Conservation (phyloP, 1,140 invertebrate genomes). For the Epicauta chinensis region DNA sequence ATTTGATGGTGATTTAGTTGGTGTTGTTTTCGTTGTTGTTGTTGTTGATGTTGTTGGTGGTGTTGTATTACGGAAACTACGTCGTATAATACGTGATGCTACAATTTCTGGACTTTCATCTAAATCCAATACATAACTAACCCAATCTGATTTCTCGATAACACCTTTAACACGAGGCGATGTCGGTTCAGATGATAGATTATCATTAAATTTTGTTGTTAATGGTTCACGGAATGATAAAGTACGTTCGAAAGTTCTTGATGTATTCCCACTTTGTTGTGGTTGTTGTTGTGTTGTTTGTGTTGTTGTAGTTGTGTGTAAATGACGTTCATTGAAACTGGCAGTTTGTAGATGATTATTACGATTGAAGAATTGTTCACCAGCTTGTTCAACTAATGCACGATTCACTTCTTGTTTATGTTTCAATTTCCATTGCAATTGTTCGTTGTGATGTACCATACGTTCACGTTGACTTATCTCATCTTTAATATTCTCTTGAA, state of each 20-base stretch:
- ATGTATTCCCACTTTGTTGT: conserved; percentile 15
- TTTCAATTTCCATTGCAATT: conserved; percentile 75
- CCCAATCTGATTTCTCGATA: conserved; percentile 74
- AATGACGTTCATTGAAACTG: conserved; percentile 35
- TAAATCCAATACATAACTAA: conserved; percentile 76
- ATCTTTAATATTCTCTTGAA: conserved; percentile 63
- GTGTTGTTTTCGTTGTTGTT: conserved; percentile 34
- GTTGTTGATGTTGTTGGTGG: conserved; percentile 17
- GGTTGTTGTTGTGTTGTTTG: no score
- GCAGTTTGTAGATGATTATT: conserved; percentile 32
- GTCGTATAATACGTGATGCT: conserved; percentile 52
- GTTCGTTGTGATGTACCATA: conserved; percentile 75
- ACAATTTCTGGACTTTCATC: conserved; percentile 62
- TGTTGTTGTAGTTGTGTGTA: background rate
- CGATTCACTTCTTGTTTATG: conserved; percentile 64
- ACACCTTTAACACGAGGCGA: conserved; percentile 67
- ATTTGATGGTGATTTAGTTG: conserved; percentile 47
- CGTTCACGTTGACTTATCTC: conserved; percentile 71
- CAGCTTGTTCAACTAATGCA: conserved; percentile 34
- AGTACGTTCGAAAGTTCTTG: conserved; percentile 29
- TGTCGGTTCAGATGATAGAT: conserved; percentile 48
- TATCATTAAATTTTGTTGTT: conserved; percentile 21
- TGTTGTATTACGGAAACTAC: conserved; percentile 42
- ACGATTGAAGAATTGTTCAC: conserved; percentile 27
- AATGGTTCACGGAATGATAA: conserved; percentile 29